phyloP scores from a whole-genome alignment of 2,888 invertebrate species.

The Margaritifera margaritifera region DNA sequence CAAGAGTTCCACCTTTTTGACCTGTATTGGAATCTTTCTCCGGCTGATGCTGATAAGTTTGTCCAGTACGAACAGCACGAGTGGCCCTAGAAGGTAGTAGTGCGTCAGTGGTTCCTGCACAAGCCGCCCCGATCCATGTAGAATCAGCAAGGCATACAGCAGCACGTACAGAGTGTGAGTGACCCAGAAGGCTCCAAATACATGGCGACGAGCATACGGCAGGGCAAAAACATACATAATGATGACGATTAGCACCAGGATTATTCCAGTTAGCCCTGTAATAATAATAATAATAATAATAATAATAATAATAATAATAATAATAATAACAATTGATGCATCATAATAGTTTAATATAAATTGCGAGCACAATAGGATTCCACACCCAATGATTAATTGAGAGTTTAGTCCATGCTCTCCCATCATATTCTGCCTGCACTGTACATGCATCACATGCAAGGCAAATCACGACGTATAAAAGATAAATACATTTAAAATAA shows the following conservation, averaged over 20 bases:
- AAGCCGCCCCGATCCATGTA: slow-evolving; percentile 78
- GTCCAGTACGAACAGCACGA: slow-evolving; percentile 77
- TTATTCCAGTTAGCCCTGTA: slow-evolving; percentile 77
- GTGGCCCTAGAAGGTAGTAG: slow-evolving; percentile 77
- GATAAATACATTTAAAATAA: too few relatives aligned
- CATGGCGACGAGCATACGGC: slow-evolving; percentile 75
- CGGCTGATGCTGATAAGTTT: slow-evolving; percentile 76
- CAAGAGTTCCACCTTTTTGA: slow-evolving; percentile 76
- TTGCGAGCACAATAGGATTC: too few relatives aligned
- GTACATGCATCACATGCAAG: too few relatives aligned
- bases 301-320: too few relatives aligned
- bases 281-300: neutral
- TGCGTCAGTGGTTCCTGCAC: slow-evolving; percentile 77
- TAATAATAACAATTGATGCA: too few relatives aligned
- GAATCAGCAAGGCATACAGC: slow-evolving; percentile 76
- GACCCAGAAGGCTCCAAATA: slow-evolving; percentile 78
- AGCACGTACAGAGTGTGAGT: slow-evolving; percentile 78
- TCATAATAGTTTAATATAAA: too few relatives aligned
- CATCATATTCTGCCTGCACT: too few relatives aligned
- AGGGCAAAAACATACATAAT: slow-evolving; percentile 78
- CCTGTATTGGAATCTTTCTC: slow-evolving; percentile 77
- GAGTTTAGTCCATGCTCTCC: too few relatives aligned
- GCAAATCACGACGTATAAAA: too few relatives aligned
- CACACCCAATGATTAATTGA: too few relatives aligned
- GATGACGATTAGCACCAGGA: slow-evolving; percentile 75